Conservation (phyloP, 2,113 vertebrate species). For the Caretta caretta region DNA sequence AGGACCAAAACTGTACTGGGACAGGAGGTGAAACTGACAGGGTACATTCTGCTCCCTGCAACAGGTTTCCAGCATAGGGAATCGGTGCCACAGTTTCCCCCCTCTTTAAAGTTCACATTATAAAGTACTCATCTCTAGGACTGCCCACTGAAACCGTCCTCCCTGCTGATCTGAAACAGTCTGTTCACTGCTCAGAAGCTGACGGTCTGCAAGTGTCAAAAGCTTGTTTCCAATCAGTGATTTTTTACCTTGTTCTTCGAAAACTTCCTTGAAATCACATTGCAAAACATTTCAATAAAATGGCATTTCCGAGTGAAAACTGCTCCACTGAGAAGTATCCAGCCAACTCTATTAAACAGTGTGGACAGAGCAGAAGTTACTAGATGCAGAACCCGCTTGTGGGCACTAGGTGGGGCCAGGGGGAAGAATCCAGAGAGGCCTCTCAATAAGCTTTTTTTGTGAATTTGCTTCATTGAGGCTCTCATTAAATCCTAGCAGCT, state of each 20-base stretch:
- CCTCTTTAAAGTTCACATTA: background rate
- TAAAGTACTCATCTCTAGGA: background rate
- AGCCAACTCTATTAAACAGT: background rate
- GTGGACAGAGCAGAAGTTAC: background rate
- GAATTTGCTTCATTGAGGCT: background rate
- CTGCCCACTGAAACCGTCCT: background rate
- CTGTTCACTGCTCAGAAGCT: background rate
- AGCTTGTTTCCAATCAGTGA: too few species aligned
- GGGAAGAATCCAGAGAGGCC: background rate
- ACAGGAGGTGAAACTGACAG: background rate
- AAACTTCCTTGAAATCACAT: background rate
- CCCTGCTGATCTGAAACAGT: background rate
- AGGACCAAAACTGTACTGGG: background rate
- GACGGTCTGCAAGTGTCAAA: too few species aligned
- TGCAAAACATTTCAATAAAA: background rate
- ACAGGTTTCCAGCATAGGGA: background rate
- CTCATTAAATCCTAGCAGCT: too few species aligned
- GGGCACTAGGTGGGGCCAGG: background rate
- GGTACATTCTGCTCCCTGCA: background rate
- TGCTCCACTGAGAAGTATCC: background rate
- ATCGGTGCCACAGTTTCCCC: background rate
- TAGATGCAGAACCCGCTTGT: background rate
- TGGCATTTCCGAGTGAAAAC: background rate
- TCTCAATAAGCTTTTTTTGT: background rate
- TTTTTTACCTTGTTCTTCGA: background rate